Percentiles rank a stretch among this genome's conserved stretches.
phyloP scores from a whole-genome alignment of 2,888 invertebrate genomes.

The Silvanus unidentatus region DNA sequence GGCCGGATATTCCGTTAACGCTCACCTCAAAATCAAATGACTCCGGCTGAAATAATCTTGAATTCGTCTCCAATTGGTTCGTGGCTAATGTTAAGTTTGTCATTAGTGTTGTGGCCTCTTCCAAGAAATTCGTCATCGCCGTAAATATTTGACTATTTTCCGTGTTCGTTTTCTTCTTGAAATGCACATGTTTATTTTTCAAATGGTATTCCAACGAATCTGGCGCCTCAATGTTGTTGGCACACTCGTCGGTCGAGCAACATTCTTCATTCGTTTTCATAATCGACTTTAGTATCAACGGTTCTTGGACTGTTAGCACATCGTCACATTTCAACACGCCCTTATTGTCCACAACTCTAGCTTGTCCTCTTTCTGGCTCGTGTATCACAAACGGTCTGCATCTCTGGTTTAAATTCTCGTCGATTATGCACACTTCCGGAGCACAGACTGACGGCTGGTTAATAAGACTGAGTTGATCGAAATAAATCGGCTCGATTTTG shows the following conservation, averaged over 20 bases:
- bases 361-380: constrained; percentile 18
- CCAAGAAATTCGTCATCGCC: constrained; percentile 44
- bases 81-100: constrained; percentile 31
- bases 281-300: constrained; percentile 34
- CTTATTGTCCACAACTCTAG: constrained; percentile 15
- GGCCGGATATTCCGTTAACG: constrained; percentile 31
- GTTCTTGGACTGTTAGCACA: constrained; percentile 25
- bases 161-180: constrained; percentile 11
- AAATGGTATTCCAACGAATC: constrained; percentile 35
- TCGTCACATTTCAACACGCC: constrained; percentile 15
- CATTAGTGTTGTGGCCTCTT: constrained; percentile 44
- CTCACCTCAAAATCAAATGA: background rate
- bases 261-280: constrained; percentile 15
- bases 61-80: background rate
- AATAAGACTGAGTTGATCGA: constrained; percentile 16
- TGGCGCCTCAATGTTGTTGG: constrained; percentile 16
- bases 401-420: constrained; percentile 8
- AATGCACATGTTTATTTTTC: constrained; percentile 16
- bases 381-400: constrained; percentile 20
- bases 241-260: constrained; percentile 4
- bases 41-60: background rate
- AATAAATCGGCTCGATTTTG: constrained; percentile 4
- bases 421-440: constrained; percentile 25
- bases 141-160: constrained; percentile 36
- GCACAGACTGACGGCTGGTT: constrained; percentile 30